Conservation (phyloP, 1,140 invertebrate species). For the Halyomorpha halys region DNA sequence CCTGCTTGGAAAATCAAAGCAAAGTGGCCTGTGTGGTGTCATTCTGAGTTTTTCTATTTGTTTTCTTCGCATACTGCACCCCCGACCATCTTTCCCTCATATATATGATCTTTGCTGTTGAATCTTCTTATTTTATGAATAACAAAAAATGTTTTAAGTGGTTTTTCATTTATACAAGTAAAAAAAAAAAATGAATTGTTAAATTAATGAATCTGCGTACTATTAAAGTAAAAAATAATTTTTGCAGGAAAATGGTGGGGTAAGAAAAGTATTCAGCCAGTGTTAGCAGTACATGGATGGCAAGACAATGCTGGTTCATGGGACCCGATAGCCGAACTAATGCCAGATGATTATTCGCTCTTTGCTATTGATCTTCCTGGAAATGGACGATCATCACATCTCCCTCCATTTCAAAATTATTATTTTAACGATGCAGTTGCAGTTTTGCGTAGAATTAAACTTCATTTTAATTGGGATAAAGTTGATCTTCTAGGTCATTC, state of each 20-base stretch:
- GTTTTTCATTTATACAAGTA: too few species aligned
- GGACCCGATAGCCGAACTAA: constrained; percentile 61
- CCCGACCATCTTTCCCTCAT: too few species aligned
- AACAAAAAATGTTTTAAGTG: too few species aligned
- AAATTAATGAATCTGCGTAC: too few species aligned
- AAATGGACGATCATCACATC: constrained; percentile 71
- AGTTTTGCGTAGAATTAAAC: constrained; percentile 58
- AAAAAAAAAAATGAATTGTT: too few species aligned
- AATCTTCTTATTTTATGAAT: too few species aligned
- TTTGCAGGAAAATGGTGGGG: constrained; percentile 68
- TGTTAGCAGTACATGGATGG: constrained; percentile 77
- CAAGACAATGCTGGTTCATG: constrained; percentile 81
- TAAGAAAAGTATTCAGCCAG: constrained; percentile 51
- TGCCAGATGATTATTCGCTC: constrained; percentile 48
- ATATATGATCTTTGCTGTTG: too few species aligned
- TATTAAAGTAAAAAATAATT: background rate
- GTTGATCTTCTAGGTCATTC: constrained; percentile 69
- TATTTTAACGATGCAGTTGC: constrained; percentile 58
- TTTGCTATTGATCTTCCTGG: constrained; percentile 68
- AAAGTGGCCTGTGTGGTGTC: too few species aligned
- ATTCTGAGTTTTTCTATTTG: too few species aligned
- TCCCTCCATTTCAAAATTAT: constrained; percentile 58
- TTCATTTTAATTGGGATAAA: constrained; percentile 67
- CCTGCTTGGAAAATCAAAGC: too few species aligned
- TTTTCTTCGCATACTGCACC: too few species aligned